Percentiles rank a stretch among this genome's conserved stretches.
Evolutionary conservation across 92 coral and sea anemone genomes (phyloP).

Genomic region (Epizoanthus ramosus): DNA sequence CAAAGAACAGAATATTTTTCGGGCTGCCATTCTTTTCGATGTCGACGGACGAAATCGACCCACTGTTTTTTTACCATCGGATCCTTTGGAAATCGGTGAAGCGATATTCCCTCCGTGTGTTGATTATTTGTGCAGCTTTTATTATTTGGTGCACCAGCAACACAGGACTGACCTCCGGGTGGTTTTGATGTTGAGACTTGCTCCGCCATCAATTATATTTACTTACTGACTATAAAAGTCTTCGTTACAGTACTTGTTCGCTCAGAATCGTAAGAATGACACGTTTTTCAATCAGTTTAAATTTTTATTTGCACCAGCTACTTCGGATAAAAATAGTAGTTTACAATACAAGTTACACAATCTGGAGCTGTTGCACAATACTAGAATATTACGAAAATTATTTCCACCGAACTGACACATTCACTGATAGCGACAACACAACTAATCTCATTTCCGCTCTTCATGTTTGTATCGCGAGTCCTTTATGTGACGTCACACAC

Average conservation of each 20-base stretch:
- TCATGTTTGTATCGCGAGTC: no score
- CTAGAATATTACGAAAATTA: not conserved
- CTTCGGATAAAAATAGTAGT: slow-evolving; percentile 13
- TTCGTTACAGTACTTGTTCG: slow-evolving; percentile 26
- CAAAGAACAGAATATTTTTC: no score
- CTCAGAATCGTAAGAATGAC: slow-evolving; percentile 33
- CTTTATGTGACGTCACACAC: not conserved
- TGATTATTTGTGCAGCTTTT: slow-evolving; percentile 25
- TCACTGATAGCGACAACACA: slow-evolving; percentile 5
- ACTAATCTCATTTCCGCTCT: no score
- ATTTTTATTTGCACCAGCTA: slow-evolving; percentile 18
- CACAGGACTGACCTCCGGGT: not conserved
- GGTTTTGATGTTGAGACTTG: not conserved
- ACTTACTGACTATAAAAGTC: not conserved
- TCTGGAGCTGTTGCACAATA: slow-evolving; percentile 10
- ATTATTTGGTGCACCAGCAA: slow-evolving; percentile 32
- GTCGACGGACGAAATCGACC: slow-evolving; percentile 27
- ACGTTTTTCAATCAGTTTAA: slow-evolving; percentile 30
- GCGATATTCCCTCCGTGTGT: slow-evolving; percentile 26
- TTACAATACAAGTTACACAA: slow-evolving; percentile 9
- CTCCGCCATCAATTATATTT: not conserved
- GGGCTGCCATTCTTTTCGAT: slow-evolving; percentile 22
- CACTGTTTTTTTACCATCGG: slow-evolving; percentile 13
- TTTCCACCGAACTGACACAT: not conserved
- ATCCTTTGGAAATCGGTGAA: slow-evolving; percentile 30